A percentile compares a stretch with the other conserved stretches of the same genome.
Evolutionary conservation across 2,113 vertebrate genomes (phyloP).

Genomic region (Heteronetta atricapilla): DNA sequence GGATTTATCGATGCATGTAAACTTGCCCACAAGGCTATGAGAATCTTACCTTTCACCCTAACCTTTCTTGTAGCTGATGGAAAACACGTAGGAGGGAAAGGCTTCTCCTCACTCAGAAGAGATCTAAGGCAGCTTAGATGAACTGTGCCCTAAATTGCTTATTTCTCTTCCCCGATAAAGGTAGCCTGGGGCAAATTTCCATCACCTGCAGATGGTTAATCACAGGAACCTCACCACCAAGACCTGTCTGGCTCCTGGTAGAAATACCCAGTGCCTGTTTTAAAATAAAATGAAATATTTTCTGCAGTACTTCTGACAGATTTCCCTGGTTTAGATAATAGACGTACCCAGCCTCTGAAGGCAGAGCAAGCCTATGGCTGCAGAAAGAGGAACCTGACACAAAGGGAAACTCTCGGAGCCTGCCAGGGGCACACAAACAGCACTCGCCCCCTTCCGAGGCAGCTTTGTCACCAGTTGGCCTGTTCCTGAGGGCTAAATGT

Average conservation of each 20-base stretch:
- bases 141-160: not conserved
- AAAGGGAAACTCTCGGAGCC: not conserved
- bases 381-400: rapidly evolving
- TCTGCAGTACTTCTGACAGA: not conserved
- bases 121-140: not conserved
- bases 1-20: not conserved
- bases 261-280: not conserved
- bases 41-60: not conserved
- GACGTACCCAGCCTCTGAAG: rapidly evolving
- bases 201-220: not conserved
- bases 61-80: not conserved
- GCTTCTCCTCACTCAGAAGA: not conserved
- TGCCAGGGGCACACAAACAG: rapidly evolving
- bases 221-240: not conserved
- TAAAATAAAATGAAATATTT: too few species aligned
- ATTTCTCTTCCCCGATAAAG: not conserved
- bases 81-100: rapidly evolving
- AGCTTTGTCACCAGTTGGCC: not conserved
- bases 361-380: not conserved
- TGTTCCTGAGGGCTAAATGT: not conserved
- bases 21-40: not conserved
- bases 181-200: not conserved
- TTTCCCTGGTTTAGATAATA: not conserved
- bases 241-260: not conserved
- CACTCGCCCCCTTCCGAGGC: rapidly evolving